Evolutionary conservation across 2,888 invertebrate species (phyloP).

Genomic region (Emmelina monodactyla): DNA sequence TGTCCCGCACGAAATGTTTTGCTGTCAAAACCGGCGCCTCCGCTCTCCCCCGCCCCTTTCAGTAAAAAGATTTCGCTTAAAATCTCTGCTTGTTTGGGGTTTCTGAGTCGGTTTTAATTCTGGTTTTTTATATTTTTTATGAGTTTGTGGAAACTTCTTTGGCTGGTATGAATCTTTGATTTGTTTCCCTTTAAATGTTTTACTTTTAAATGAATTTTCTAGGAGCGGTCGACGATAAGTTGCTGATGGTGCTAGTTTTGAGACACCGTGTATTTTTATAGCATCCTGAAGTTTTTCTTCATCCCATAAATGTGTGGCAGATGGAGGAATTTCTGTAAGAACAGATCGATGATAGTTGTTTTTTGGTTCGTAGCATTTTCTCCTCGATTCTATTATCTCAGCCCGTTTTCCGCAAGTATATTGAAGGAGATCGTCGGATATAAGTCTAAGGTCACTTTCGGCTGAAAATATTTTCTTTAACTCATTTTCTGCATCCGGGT

Average conservation of each 20-base stretch:
- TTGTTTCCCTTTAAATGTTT: no score
- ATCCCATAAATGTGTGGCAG: conserved; percentile 2
- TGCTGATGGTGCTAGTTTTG: background rate
- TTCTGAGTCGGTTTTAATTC: background rate
- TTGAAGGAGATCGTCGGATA: conserved; percentile 14
- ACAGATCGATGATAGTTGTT: background rate
- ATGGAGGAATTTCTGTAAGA: background rate
- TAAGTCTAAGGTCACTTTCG: conserved; percentile 7
- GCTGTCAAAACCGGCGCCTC: background rate
- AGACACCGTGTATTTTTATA: background rate
- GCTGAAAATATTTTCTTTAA: conserved; percentile 6
- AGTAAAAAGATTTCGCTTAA: background rate
- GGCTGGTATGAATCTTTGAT: background rate
- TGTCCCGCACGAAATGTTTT: conserved; percentile 2
- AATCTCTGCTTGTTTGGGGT: background rate
- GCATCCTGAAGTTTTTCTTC: background rate
- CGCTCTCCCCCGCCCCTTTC: background rate
- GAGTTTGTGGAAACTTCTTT: background rate
- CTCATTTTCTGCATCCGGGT: conserved; percentile 4
- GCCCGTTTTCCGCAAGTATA: conserved; percentile 13
- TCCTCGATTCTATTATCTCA: conserved; percentile 9
- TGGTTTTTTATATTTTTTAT: background rate
- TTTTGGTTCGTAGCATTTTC: conserved; percentile 1
- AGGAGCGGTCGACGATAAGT: no score
- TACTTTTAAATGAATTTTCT: no score